Conservation (phyloP, 2,888 invertebrate species). For the Zele albiditarsus region DNA sequence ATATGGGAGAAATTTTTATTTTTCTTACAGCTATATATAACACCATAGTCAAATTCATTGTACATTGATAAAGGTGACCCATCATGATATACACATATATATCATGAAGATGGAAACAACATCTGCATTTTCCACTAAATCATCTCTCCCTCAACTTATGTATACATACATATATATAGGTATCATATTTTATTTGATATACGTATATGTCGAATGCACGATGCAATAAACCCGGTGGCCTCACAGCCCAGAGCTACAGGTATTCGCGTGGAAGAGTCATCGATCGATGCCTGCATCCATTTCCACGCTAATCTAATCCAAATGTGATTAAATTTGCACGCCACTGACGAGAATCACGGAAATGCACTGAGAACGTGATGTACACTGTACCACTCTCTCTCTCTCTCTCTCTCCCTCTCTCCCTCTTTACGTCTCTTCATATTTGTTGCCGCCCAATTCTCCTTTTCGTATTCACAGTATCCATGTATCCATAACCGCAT, state of each 20-base stretch:
- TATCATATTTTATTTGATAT: background rate
- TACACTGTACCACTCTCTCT: background rate
- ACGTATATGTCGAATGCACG: background rate
- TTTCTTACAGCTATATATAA: too few relatives aligned
- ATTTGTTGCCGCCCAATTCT: too few relatives aligned
- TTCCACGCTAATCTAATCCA: constrained; percentile 43
- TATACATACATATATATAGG: constrained; percentile 22
- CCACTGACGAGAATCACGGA: constrained; percentile 28
- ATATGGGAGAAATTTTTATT: too few relatives aligned
- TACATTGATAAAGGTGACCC: too few relatives aligned
- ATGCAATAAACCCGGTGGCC: constrained; percentile 9
- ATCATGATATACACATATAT: too few relatives aligned
- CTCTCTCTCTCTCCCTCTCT: constrained; percentile 5
- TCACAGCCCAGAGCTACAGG: constrained; percentile 40
- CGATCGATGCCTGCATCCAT: constrained; percentile 40
- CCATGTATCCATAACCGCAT: too few relatives aligned
- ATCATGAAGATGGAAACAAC: too few relatives aligned
- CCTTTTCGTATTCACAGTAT: too few relatives aligned
- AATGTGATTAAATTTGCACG: constrained; percentile 43
- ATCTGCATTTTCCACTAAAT: background rate
- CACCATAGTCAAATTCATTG: too few relatives aligned
- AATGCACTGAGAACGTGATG: constrained; percentile 15
- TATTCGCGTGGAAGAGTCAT: constrained; percentile 44
- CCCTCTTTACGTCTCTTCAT: constrained; percentile 22
- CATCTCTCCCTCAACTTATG: background rate